These are phyloP conservation scores for Lasioglossum albipes DNA, from an alignment of 1,140 invertebrate genomes.

Conservation along the genomic window DNA sequence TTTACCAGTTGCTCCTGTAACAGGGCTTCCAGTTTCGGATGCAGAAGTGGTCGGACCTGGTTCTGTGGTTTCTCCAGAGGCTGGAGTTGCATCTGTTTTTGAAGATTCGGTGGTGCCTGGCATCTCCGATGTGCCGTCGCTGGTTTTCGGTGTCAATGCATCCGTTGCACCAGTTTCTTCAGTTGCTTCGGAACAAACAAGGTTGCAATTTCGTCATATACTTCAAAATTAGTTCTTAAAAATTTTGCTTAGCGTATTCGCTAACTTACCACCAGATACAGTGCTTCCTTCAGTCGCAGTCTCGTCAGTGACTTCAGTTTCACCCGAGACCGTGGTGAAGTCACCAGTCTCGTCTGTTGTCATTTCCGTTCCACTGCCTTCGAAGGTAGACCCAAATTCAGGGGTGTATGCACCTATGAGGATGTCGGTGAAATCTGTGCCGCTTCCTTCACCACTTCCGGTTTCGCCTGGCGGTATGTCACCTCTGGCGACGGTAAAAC, in stretches of 20 bases:
- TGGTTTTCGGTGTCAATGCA: too few relatives aligned
- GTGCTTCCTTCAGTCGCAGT: conserved; percentile 11
- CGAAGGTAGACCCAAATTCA: conserved; percentile 46
- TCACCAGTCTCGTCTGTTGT: conserved; percentile 27
- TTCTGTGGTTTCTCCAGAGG: conserved; percentile 32
- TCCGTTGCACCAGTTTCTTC: conserved; percentile 23
- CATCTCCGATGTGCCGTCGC: background rate
- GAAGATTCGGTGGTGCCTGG: too few relatives aligned
- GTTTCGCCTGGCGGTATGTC: conserved; percentile 68
- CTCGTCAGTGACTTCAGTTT: conserved; percentile 36
- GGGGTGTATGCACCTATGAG: conserved; percentile 13
- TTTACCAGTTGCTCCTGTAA: too few relatives aligned
- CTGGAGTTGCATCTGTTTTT: background rate
- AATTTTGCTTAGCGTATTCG: too few relatives aligned
- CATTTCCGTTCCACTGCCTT: conserved; percentile 71
- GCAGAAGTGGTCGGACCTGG: conserved; percentile 31
- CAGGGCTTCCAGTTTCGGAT: too few relatives aligned
- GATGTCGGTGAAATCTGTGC: conserved; percentile 52
- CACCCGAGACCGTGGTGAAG: conserved; percentile 27
- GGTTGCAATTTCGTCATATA: too few relatives aligned
- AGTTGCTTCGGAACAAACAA: conserved; percentile 36
- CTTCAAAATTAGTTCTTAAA: too few relatives aligned
- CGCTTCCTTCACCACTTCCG: conserved; percentile 65
- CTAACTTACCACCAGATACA: background rate
- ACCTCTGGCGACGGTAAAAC: conserved; percentile 64